Evolutionary conservation across 2,888 invertebrate genomes (phyloP).

Genomic region (Halictus quadricinctus): DNA sequence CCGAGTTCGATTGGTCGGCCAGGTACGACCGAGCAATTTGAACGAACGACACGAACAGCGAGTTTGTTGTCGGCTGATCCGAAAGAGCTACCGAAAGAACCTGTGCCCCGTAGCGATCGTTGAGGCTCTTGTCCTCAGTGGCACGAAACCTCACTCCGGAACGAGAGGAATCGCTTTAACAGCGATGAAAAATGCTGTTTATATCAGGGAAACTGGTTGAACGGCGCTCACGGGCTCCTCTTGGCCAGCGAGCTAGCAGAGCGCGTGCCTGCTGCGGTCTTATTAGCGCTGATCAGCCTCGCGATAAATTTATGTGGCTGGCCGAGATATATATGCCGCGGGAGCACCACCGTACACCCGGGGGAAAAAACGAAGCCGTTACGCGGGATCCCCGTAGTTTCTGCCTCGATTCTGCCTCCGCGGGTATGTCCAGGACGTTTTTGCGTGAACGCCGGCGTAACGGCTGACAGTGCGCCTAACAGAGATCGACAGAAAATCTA

Average conservation of each 20-base stretch:
- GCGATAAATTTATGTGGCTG: conserved; percentile 68
- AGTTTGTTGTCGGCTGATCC: conserved; percentile 62
- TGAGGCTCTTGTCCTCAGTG: background rate
- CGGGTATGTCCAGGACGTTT: conserved; percentile 52
- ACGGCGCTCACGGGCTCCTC: conserved; percentile 27
- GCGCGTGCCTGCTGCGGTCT: conserved; percentile 64
- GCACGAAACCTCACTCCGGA: conserved; percentile 29
- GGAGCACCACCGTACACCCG: conserved; percentile 28
- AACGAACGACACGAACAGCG: conserved; percentile 60
- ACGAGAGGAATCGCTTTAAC: conserved; percentile 56
- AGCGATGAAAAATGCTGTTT: conserved; percentile 63
- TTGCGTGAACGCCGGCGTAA: conserved; percentile 41
- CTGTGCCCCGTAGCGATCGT: background rate
- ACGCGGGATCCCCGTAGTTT: conserved; percentile 52
- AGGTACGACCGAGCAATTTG: conserved; percentile 54
- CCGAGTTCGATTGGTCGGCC: conserved; percentile 12
- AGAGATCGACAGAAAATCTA: conserved; percentile 69
- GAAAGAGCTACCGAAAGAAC: conserved; percentile 65
- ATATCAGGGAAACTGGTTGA: conserved; percentile 66
- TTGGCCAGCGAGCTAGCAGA: conserved; percentile 30
- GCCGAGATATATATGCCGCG: conserved; percentile 50
- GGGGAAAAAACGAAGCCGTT: conserved; percentile 40
- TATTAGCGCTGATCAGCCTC: conserved; percentile 69
- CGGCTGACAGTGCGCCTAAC: conserved; percentile 61
- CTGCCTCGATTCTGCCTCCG: conserved; percentile 50